These are phyloP conservation scores for Onchidella celtica DNA, from an alignment of 2,888 invertebrate genomes.

Conservation along the genomic window DNA sequence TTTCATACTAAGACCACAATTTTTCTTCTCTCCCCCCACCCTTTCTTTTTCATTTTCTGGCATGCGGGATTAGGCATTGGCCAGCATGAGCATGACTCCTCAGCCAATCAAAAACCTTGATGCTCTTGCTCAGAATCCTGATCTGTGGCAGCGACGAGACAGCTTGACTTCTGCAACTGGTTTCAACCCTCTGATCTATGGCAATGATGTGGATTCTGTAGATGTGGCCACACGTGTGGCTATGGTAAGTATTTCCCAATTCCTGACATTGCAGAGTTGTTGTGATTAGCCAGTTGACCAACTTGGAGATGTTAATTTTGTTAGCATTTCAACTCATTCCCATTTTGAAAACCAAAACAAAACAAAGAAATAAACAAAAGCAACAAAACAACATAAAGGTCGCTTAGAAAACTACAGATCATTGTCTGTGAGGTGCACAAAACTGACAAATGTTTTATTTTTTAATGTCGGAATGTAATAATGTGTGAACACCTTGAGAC, in stretches of 20 bases:
- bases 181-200: constrained; percentile 90
- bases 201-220: constrained; percentile 94
- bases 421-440: too few species aligned
- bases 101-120: constrained; percentile 82
- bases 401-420: too few species aligned
- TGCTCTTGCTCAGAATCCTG: constrained; percentile 77
- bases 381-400: too few species aligned
- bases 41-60: neutral
- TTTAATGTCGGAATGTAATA: too few species aligned
- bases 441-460: too few species aligned
- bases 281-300: too few species aligned
- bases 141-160: constrained; percentile 76
- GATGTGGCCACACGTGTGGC: constrained; percentile 98
- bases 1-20: neutral
- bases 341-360: too few species aligned
- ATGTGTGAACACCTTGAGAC: too few species aligned
- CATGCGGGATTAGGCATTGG: constrained; percentile 85
- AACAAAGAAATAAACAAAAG: too few species aligned
- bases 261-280: too few species aligned
- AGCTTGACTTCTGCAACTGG: constrained; percentile 75
- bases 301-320: too few species aligned
- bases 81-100: constrained; percentile 86
- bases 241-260: constrained; percentile 89
- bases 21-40: neutral
- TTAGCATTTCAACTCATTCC: too few species aligned